phyloP scores from a whole-genome alignment of 1,140 invertebrate species.

The Monochamus saltuarius region DNA sequence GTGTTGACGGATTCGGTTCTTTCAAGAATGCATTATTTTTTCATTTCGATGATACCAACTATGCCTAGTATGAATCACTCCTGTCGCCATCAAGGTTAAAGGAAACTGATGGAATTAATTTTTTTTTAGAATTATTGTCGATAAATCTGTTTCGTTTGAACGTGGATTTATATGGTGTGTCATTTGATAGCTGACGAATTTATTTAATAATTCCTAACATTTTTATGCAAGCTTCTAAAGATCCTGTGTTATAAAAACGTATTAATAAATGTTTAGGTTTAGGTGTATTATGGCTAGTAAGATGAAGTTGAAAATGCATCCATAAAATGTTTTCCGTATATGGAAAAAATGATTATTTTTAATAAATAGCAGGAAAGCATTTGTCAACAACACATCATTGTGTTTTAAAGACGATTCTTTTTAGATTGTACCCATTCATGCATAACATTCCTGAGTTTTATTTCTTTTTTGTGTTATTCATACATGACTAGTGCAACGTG shows the following conservation, averaged over 20 bases:
- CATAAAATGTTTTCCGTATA: background rate
- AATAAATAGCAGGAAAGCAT: too few relatives aligned
- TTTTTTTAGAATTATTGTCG: slow-evolving; percentile 1
- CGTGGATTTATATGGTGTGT: slow-evolving; percentile 18
- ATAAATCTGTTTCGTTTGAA: background rate
- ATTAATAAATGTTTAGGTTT: background rate
- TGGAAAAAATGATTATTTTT: too few relatives aligned
- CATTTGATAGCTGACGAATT: slow-evolving; percentile 12
- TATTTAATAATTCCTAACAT: background rate
- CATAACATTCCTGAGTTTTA: too few relatives aligned
- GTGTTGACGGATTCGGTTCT: background rate
- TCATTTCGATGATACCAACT: background rate
- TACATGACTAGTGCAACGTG: too few relatives aligned
- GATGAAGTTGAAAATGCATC: background rate
- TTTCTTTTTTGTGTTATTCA: too few relatives aligned
- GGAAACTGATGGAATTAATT: background rate
- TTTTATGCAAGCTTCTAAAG: background rate
- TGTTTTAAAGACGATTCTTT: too few relatives aligned
- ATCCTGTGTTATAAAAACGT: background rate
- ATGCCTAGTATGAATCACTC: background rate
- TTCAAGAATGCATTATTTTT: background rate
- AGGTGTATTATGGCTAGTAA: background rate
- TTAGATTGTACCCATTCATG: too few relatives aligned
- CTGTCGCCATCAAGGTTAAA: slow-evolving; percentile 13
- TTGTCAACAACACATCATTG: too few relatives aligned